Conservation (phyloP, 2,888 invertebrate species). For the Priapulus caudatus region DNA sequence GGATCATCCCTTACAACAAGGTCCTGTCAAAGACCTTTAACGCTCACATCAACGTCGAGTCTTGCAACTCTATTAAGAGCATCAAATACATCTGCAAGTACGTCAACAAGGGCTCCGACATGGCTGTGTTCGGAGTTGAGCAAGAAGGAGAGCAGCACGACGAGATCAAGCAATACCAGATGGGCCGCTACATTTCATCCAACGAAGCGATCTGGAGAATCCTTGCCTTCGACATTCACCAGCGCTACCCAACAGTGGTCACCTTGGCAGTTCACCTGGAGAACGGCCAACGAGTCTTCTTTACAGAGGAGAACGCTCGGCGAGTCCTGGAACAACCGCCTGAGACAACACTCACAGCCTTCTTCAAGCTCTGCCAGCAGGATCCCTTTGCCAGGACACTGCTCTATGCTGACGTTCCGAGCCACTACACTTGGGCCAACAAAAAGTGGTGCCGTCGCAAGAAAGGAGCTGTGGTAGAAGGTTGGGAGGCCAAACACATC, state of each 20-base stretch:
- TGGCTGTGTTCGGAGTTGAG: slow-evolving; percentile 29
- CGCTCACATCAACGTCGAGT: slow-evolving; percentile 38
- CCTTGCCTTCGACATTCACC: slow-evolving; percentile 28
- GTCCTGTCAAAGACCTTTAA: slow-evolving; percentile 25
- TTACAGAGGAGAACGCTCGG: slow-evolving; percentile 8
- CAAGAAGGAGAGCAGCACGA: too few species aligned
- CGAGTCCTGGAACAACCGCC: background rate
- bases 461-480: too few species aligned
- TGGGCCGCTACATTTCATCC: slow-evolving; percentile 31
- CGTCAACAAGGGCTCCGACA: slow-evolving; percentile 38
- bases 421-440: background rate
- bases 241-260: slow-evolving; percentile 23
- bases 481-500: too few species aligned
- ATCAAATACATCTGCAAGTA: slow-evolving; percentile 35
- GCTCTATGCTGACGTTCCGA: slow-evolving; percentile 4
- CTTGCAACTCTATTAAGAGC: slow-evolving; percentile 25
- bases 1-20: slow-evolving; percentile 28
- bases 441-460: slow-evolving; percentile 10
- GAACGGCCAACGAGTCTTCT: slow-evolving; percentile 21
- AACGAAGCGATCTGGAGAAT: slow-evolving; percentile 35
- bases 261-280: slow-evolving; percentile 21
- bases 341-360: slow-evolving; percentile 17
- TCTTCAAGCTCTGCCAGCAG: slow-evolving; percentile 19
- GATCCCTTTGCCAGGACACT: slow-evolving; percentile 10
- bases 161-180: slow-evolving; percentile 29